These are phyloP conservation scores for Agrochola circellaris DNA, from an alignment of 2,888 invertebrate species.

Conservation along the genomic window DNA sequence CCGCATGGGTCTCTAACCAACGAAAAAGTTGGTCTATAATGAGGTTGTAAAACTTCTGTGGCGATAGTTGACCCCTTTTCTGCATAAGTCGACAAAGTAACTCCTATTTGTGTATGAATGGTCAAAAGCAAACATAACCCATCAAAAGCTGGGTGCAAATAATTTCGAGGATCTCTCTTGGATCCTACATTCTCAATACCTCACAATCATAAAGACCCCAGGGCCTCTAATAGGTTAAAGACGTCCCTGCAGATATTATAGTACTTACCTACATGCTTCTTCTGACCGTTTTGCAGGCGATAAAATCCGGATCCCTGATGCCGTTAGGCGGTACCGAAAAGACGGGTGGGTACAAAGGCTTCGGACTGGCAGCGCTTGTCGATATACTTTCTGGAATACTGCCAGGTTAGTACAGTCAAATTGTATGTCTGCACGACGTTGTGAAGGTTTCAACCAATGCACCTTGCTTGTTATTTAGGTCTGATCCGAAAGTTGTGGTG, in stretches of 20 bases:
- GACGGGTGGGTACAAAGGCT: slow-evolving; percentile 37
- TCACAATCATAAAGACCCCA: neutral
- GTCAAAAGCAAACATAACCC: neutral
- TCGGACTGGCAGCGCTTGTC: slow-evolving; percentile 20
- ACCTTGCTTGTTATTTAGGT: neutral
- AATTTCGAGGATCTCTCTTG: too few relatives aligned
- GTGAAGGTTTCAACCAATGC: neutral
- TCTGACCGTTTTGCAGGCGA: slow-evolving; percentile 19
- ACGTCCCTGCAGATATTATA: neutral
- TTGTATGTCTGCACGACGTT: neutral
- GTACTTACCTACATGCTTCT: neutral
- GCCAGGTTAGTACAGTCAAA: slow-evolving; percentile 14
- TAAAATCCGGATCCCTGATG: slow-evolving; percentile 11
- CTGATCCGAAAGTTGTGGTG: neutral
- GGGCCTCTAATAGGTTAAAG: neutral
- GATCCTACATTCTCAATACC: neutral
- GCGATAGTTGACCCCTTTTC: neutral
- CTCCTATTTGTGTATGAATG: neutral
- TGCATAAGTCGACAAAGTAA: neutral
- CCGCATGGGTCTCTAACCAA: neutral
- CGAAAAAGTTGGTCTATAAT: neutral
- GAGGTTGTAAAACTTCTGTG: neutral
- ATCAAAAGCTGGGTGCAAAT: neutral
- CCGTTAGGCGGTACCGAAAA: slow-evolving; percentile 18
- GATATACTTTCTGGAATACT: slow-evolving; percentile 39